phyloP scores from a whole-genome alignment of 1,140 invertebrate genomes.

The Chrysopa pallens region DNA sequence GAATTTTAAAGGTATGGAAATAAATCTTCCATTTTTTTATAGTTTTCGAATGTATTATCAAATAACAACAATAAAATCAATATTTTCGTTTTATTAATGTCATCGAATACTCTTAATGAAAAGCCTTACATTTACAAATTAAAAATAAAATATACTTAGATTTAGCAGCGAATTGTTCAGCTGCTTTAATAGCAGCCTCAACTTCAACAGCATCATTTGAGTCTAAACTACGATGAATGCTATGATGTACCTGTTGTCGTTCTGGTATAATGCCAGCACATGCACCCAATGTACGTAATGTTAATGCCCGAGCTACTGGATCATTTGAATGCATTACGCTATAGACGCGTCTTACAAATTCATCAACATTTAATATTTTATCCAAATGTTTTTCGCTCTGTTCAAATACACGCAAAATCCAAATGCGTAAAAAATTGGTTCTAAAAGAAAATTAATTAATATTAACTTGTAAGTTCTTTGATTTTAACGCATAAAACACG shows the following conservation, averaged over 20 bases:
- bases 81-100: background rate
- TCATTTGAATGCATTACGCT: constrained; percentile 95
- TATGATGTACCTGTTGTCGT: constrained; percentile 87
- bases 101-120: background rate
- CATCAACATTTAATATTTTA: constrained; percentile 92
- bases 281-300: constrained; percentile 75
- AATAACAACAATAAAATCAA: no score
- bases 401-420: constrained; percentile 85
- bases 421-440: constrained; percentile 80
- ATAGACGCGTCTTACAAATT: constrained; percentile 84
- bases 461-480: no score
- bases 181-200: constrained; percentile 88
- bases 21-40: no score
- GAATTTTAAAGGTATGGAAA: no score
- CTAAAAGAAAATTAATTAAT: constrained; percentile 20
- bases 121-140: constrained; percentile 10
- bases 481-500: no score
- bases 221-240: constrained; percentile 77
- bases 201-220: constrained; percentile 91
- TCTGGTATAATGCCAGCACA: constrained; percentile 86
- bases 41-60: no score
- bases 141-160: constrained; percentile 43
- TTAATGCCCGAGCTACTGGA: constrained; percentile 80
- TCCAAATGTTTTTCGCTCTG: constrained; percentile 92
- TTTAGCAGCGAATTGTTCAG: constrained; percentile 79